Evolutionary conservation across 2,888 invertebrate genomes (phyloP), one percentile per base, ranked within the genome.

Genomic region (Trichopria drosophilae): DNA sequence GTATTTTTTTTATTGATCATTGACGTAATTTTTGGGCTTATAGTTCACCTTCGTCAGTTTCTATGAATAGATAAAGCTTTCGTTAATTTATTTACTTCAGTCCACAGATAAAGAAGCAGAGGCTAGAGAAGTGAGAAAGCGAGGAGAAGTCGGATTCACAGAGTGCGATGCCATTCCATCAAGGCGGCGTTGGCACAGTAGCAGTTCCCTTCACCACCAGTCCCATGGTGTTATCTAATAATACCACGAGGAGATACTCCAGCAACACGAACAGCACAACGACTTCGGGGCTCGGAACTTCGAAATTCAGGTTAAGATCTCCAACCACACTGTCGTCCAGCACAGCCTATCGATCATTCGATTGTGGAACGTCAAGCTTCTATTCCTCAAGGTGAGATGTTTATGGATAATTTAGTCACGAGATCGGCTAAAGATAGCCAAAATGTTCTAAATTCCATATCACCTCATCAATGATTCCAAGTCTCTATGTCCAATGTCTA

Each of bases 151-250:
- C 10, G 7, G 7, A 24, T 10, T 24, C 10, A 5, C 15, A 19
- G 35, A 55, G 60, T 61, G 65, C 67, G 59, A 74, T 74, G 74
- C 66, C 73, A 60, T 72, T 67, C 57, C 67, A 69, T 60, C 67
- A 70, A 55, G 67, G 71, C 45, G 68, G 65, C 50, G 60, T 70
- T 49, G 73, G 72, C 53, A 67, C 72, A 60, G 72, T 74, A 44
- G 71, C 73, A 58, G 69, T 73, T 10, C 62, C 64, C 32, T 73
- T 68, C 59, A 71, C 66, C 54, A 62, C 65, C 43, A 71, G 62
- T 44, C 60, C 70, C 48, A 73, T 74, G 72, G 66, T 71, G 40
- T 66, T 73, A 13, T 60, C 71, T 23, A 72, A 72, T 49, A 72
- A 73, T 13, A 50, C 57, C 5, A 35, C 55, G 7, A 65, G 70